Evolutionary conservation across 92 coral and sea anemone species (phyloP).

Genomic region (Phenganax marumi): DNA sequence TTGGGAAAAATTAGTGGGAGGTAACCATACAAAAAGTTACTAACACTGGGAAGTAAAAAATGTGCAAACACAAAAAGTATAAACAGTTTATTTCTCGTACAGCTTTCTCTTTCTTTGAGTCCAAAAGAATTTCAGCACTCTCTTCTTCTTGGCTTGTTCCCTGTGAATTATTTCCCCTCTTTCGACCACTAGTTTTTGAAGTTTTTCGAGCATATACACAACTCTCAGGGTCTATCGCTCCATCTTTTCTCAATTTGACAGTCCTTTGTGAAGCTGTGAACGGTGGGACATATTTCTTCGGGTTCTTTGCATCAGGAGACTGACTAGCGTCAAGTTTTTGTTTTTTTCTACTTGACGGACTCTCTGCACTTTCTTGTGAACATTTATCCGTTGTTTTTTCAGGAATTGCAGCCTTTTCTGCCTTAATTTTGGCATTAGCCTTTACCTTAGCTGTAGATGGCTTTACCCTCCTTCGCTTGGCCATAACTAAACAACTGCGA

Average conservation of each 20-base stretch:
- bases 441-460: background rate
- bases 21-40: background rate
- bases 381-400: background rate
- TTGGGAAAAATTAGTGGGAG: too few relatives aligned
- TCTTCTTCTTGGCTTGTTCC: background rate
- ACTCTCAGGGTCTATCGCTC: background rate
- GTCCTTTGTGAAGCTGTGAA: conserved; percentile 31
- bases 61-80: background rate
- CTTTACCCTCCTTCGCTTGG: conserved; percentile 1
- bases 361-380: background rate
- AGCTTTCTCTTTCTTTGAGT: conserved; percentile 16
- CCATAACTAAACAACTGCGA: background rate
- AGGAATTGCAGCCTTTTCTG: background rate
- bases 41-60: background rate
- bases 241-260: background rate
- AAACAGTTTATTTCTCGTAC: background rate
- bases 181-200: too few relatives aligned
- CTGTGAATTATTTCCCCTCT: background rate
- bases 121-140: background rate
- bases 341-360: conserved; percentile 14
- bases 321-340: conserved; percentile 17
- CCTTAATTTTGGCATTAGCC: background rate
- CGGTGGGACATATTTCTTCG: conserved; percentile 30
- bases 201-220: background rate
- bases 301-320: background rate